Percentiles rank a stretch among this genome's conserved stretches.
These are phyloP conservation scores for Enhydra lutris DNA, from an alignment of 2,113 vertebrate genomes.

Conservation along the genomic window DNA sequence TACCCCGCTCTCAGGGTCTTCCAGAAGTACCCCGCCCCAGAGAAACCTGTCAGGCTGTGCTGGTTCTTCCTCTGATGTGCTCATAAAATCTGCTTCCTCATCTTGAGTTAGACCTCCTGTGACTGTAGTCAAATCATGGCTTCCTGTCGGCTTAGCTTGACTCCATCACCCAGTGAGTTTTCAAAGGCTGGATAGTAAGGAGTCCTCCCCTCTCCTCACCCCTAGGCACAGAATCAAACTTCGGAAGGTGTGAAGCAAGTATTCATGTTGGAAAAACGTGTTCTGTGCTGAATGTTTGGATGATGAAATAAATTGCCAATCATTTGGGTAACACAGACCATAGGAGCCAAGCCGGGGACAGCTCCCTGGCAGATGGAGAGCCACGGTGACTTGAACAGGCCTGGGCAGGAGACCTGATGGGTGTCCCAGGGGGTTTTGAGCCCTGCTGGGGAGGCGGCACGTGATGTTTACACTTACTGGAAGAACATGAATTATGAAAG, in stretches of 20 bases:
- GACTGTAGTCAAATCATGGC: not conserved
- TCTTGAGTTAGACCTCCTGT: rapidly evolving
- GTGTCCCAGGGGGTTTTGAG: rapidly evolving
- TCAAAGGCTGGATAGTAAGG: not conserved
- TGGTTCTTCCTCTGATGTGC: not conserved
- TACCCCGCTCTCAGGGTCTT: rapidly evolving
- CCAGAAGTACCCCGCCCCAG: rapidly evolving
- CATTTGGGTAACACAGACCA: not conserved
- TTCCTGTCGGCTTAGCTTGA: rapidly evolving
- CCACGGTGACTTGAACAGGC: rapidly evolving
- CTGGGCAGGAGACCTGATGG: rapidly evolving
- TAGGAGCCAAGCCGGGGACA: not conserved
- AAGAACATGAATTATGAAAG: not conserved
- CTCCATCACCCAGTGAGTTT: too few relatives aligned
- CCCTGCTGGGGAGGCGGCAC: rapidly evolving
- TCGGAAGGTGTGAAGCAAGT: not conserved
- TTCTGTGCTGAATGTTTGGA: not conserved
- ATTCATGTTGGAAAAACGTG: not conserved
- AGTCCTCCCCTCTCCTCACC: not conserved
- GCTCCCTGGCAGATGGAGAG: rapidly evolving
- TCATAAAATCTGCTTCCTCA: rapidly evolving
- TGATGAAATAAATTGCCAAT: not conserved
- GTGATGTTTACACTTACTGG: rapidly evolving
- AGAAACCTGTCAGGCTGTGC: rapidly evolving
- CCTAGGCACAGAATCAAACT: rapidly evolving